Conservation (phyloP, 2,888 invertebrate genomes). For the Chrysodeixis includens region DNA sequence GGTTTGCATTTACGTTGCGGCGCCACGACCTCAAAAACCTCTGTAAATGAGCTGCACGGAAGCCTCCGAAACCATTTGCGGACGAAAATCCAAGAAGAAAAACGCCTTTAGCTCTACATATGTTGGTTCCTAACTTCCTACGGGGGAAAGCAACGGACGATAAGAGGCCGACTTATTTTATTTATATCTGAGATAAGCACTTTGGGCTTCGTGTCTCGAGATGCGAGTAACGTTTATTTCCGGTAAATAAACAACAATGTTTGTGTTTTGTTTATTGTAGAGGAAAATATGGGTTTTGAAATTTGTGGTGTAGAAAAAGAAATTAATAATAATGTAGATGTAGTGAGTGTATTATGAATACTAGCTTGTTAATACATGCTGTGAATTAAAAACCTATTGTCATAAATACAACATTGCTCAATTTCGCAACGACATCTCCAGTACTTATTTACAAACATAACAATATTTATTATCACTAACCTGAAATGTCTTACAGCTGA, state of each 20-base stretch:
- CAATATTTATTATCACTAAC: no score
- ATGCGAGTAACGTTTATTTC: background rate
- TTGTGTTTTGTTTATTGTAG: background rate
- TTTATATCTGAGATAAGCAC: conserved; percentile 34
- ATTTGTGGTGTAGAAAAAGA: no score
- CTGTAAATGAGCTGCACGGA: conserved; percentile 71
- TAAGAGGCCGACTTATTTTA: conserved; percentile 49
- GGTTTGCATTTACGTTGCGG: conserved; percentile 52
- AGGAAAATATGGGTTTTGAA: background rate
- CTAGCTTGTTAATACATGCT: no score
- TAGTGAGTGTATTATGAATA: no score
- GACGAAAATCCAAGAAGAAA: conserved; percentile 71
- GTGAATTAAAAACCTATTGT: no score
- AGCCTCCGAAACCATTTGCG: conserved; percentile 74
- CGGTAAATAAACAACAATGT: background rate
- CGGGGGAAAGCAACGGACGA: conserved; percentile 28
- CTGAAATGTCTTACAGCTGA: no score
- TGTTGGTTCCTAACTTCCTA: no score
- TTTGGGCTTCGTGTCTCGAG: background rate
- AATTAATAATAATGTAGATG: no score
- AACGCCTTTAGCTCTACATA: conserved; percentile 42
- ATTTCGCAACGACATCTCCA: no score
- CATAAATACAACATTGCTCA: no score
- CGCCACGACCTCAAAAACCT: conserved; percentile 46
- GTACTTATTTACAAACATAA: no score